Evolutionary conservation across 2,888 invertebrate genomes (phyloP), one percentile per base, ranked within the genome.

Genomic region (Heliconius hortense): DNA sequence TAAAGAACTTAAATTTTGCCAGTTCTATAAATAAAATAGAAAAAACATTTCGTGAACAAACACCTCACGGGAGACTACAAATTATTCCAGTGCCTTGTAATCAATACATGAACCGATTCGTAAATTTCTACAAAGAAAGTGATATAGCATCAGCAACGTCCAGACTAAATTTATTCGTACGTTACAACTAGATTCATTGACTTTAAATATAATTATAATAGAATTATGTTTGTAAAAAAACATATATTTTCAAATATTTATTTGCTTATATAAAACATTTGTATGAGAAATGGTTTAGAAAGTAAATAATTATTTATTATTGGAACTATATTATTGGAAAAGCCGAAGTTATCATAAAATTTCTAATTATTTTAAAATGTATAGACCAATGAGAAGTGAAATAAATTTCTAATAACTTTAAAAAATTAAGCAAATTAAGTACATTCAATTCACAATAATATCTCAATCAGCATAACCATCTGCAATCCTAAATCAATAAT

Each of bases 401-500:
- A n/a, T 8, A 56, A 21, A 26, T 60, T 2, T 60, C 13, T 15
- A 60, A 24, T 63, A 8, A 8, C 24, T 67, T 67, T 35, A 8
- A 35, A 35, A 67, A 15, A 26, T 43, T 26, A 24, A 10, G 35
- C 1, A 35, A 35, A 43, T 18, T 56, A 69, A 4, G 5, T 56
- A 31, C 21, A 56, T 69, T 56, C 48, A 60, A 75, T 59, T 69
- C 63, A 59, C 31, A 43, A 43, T 62, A 69, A 59, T 68, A 60
- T 24, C 56, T 66, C 64, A 70, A 39, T 53, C 24, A 64, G 39
- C 70, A 70, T 68, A 70, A 74, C 68, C 53, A 70, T 39, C 64
- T 56, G 39, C 70, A 72, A 72, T 26, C 76, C 72, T 68, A 63
- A 72, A 76, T 53, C 67, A 72, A 72, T 76, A 72, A 72, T 59